Conservation (phyloP, 2,113 vertebrate genomes). For the Nettapus auritus region DNA sequence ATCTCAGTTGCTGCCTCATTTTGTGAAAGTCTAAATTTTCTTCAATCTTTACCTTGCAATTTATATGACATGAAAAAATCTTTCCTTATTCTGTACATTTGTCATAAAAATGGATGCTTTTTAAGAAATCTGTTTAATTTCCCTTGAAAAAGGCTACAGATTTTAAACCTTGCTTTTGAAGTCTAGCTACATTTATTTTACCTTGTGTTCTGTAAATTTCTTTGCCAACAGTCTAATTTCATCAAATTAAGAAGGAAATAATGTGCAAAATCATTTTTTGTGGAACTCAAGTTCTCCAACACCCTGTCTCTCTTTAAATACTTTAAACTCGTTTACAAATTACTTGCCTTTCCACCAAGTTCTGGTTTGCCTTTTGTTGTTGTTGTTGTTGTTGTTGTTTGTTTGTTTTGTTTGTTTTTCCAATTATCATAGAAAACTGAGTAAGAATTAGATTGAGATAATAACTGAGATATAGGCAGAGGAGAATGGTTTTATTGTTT, state of each 20-base stretch:
- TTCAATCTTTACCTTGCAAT: not conserved
- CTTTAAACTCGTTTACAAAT: not conserved
- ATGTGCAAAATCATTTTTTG: not conserved
- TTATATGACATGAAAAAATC: not conserved
- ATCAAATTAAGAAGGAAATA: not conserved
- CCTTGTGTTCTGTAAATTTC: not conserved
- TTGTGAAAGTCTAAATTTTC: not conserved
- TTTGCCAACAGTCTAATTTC: not conserved
- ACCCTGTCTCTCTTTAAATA: not conserved
- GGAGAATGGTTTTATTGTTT: not conserved
- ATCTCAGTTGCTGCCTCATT: slow-evolving; percentile 52
- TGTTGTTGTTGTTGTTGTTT: no score
- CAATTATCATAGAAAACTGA: not conserved
- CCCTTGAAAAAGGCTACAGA: not conserved
- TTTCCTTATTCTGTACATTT: not conserved
- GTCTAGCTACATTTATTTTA: not conserved
- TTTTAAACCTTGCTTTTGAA: not conserved
- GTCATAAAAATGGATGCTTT: not conserved
- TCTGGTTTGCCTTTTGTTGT: not conserved
- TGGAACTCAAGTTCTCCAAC: not conserved
- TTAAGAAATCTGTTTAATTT: not conserved
- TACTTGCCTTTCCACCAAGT: not conserved
- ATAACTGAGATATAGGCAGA: not conserved
- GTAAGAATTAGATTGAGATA: not conserved
- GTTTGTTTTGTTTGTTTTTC: not conserved